Percentiles rank a stretch among this genome's conserved stretches.
Evolutionary conservation across 2,888 invertebrate species (phyloP).

Genomic region (Ectemnius cavifrons): DNA sequence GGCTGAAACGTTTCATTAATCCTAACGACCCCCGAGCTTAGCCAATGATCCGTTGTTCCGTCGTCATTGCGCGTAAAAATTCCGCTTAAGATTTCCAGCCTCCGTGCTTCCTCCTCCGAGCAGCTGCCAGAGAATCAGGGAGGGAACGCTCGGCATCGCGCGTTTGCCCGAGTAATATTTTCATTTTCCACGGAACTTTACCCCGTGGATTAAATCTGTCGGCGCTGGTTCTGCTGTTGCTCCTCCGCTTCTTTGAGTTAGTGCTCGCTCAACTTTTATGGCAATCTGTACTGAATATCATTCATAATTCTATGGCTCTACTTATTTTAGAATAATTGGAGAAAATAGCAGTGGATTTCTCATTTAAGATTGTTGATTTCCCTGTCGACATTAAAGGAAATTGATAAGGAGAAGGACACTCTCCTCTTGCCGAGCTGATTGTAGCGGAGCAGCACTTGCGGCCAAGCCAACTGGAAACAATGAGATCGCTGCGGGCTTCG

Average conservation of each 20-base stretch:
- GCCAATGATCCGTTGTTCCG: slow-evolving; percentile 46
- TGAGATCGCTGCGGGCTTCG: slow-evolving; percentile 66
- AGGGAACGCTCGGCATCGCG: slow-evolving; percentile 6
- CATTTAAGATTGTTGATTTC: slow-evolving; percentile 39
- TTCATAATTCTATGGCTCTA: neutral
- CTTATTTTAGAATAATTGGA: neutral
- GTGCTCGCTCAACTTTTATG: neutral
- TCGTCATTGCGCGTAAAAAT: slow-evolving; percentile 39
- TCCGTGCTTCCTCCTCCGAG: neutral
- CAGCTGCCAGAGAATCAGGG: slow-evolving; percentile 1
- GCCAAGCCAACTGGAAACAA: slow-evolving; percentile 70
- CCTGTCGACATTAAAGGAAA: slow-evolving; percentile 27
- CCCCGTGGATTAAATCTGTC: slow-evolving; percentile 1
- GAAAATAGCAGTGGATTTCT: slow-evolving; percentile 41
- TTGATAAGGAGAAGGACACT: slow-evolving; percentile 63
- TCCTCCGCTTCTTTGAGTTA: neutral
- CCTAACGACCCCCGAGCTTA: slow-evolving; percentile 44
- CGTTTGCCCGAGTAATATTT: slow-evolving; percentile 5
- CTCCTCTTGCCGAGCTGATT: slow-evolving; percentile 34
- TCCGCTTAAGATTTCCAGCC: slow-evolving; percentile 11
- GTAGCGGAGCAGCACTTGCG: slow-evolving; percentile 50
- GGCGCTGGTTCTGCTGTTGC: no score
- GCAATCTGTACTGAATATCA: neutral
- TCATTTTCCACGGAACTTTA: neutral
- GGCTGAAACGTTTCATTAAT: slow-evolving; percentile 58